These are phyloP conservation scores for Julus scanicus DNA, from an alignment of 2,888 invertebrate species.

Conservation along the genomic window DNA sequence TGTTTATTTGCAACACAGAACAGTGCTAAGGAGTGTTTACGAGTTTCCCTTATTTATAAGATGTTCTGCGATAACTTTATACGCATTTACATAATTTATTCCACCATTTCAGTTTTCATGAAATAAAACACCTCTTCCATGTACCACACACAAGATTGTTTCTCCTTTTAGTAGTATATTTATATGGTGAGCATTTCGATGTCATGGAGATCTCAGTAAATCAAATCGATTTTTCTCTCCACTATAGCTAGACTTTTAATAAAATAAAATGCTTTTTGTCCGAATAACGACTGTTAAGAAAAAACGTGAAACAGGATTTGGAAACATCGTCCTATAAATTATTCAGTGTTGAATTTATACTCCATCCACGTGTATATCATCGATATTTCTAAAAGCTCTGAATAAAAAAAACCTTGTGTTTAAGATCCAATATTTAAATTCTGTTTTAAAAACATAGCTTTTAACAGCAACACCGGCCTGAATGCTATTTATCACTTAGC, in stretches of 20 bases:
- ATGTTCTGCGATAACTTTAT: neutral
- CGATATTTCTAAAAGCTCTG: neutral
- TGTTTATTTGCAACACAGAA: neutral
- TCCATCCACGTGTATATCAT: neutral
- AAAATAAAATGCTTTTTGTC: constrained; percentile 1
- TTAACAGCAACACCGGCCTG: neutral
- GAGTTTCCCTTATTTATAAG: neutral
- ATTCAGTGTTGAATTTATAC: neutral
- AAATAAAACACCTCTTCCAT: neutral
- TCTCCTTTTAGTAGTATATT: neutral
- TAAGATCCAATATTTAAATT: neutral
- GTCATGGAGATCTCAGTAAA: neutral
- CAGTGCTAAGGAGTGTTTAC: neutral
- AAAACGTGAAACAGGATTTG: neutral
- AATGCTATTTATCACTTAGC: neutral
- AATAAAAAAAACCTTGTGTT: neutral
- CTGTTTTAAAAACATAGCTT: neutral
- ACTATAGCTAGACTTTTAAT: neutral
- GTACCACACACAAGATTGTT: neutral
- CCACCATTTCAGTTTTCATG: neutral
- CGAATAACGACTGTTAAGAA: neutral
- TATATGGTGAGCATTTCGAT: neutral
- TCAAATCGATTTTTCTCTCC: neutral
- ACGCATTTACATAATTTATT: constrained; percentile 20
- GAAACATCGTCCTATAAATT: neutral